These are phyloP conservation scores for Tupaia tana DNA, from an alignment of 2,113 vertebrate genomes.

Conservation along the genomic window DNA sequence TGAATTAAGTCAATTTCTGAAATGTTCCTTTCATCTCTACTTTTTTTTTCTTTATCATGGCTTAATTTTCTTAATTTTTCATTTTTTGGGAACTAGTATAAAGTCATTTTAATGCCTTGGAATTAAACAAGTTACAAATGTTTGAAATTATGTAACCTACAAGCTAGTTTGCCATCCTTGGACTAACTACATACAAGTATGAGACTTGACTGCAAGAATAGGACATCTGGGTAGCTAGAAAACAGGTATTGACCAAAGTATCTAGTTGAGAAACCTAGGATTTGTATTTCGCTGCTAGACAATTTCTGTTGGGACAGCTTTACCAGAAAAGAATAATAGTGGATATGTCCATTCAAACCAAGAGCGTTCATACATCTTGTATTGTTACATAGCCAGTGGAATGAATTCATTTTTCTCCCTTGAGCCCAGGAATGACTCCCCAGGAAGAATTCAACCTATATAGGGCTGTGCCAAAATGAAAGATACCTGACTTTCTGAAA, in stretches of 20 bases:
- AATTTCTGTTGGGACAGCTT: slow-evolving; percentile 71
- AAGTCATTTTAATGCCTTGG: slow-evolving; percentile 58
- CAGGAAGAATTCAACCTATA: slow-evolving; percentile 73
- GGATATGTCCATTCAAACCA: slow-evolving; percentile 58
- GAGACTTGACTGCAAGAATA: slow-evolving; percentile 55
- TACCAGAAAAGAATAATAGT: slow-evolving; percentile 64
- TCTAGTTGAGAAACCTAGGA: slow-evolving; percentile 34
- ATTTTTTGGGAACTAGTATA: slow-evolving; percentile 58
- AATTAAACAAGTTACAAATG: slow-evolving; percentile 64
- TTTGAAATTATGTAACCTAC: slow-evolving; percentile 71
- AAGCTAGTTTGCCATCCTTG: slow-evolving; percentile 62
- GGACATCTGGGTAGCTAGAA: slow-evolving; percentile 57
- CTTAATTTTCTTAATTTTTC: slow-evolving; percentile 60
- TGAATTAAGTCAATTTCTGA: slow-evolving; percentile 53
- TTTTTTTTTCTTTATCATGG: slow-evolving; percentile 59
- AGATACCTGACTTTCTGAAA: slow-evolving; percentile 73
- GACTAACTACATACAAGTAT: slow-evolving; percentile 56
- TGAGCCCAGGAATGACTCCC: slow-evolving; percentile 56
- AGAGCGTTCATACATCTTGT: slow-evolving; percentile 73
- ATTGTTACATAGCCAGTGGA: slow-evolving; percentile 74
- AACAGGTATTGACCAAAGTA: slow-evolving; percentile 50
- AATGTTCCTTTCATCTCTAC: slow-evolving; percentile 59
- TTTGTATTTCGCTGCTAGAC: slow-evolving; percentile 57
- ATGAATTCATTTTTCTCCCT: slow-evolving; percentile 72
- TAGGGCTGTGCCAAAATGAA: slow-evolving; percentile 82